phyloP scores from a whole-genome alignment of 1,140 invertebrate species.

The Phymorhynchus buccinoides region DNA sequence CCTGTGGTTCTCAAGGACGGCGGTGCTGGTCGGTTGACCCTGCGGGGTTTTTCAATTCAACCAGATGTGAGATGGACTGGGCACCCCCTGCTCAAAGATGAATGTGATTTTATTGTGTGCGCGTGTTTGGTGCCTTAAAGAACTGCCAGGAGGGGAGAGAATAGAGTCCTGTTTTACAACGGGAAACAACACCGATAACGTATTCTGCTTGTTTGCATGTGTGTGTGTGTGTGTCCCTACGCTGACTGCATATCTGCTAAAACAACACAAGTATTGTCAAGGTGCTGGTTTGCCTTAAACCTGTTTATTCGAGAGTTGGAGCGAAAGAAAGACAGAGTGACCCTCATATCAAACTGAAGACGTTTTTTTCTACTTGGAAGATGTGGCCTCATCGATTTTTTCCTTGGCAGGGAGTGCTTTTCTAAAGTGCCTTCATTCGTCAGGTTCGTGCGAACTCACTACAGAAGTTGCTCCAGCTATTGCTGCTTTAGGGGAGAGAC shows the following conservation, averaged over 20 bases:
- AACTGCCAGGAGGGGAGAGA: neutral
- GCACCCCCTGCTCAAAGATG: neutral
- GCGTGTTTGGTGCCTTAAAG: neutral
- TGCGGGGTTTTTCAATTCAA: no score
- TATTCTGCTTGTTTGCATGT: neutral
- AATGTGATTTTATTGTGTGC: conserved; percentile 2
- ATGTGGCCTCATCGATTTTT: neutral
- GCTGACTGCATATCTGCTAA: neutral
- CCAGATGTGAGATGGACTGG: no score
- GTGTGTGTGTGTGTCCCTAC: neutral
- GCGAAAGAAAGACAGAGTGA: neutral
- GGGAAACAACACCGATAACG: neutral
- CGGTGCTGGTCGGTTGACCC: neutral
- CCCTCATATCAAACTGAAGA: neutral
- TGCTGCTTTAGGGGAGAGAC: neutral
- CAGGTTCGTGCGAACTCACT: neutral
- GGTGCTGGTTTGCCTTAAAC: neutral
- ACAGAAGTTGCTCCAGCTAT: neutral
- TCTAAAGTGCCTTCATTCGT: neutral
- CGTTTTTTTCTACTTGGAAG: neutral
- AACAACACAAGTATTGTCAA: neutral
- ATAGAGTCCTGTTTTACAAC: neutral
- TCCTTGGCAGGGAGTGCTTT: conserved; percentile 1
- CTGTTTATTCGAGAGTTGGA: neutral
- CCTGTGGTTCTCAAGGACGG: neutral